Percentiles rank a stretch among this genome's conserved stretches.
phyloP scores from a whole-genome alignment of 92 coral and sea anemone species.

The Metridium senile region DNA sequence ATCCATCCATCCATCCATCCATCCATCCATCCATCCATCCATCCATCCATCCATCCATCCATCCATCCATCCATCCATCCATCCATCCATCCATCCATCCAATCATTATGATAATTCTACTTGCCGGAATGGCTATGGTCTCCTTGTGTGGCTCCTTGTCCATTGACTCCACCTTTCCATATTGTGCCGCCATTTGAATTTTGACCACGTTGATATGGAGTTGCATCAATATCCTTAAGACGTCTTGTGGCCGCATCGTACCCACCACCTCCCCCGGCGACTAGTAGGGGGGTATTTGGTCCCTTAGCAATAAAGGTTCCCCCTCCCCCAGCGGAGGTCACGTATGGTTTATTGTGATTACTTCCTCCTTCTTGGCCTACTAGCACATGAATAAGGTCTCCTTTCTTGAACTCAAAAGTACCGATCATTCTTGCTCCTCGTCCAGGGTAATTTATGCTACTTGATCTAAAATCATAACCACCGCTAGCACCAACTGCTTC shows the following conservation, averaged over 20 bases:
- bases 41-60: too few relatives aligned
- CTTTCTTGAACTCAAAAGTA: slow-evolving; percentile 37
- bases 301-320: slow-evolving; percentile 55
- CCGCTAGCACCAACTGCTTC: slow-evolving; percentile 58
- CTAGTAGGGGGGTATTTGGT: slow-evolving; percentile 42
- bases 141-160: slow-evolving; percentile 53
- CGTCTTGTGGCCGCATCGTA: not conserved
- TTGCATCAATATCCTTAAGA: slow-evolving; percentile 35
- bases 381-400: slow-evolving; percentile 38
- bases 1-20: too few relatives aligned
- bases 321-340: slow-evolving; percentile 52
- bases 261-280: slow-evolving; percentile 73
- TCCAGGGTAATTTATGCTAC: slow-evolving; percentile 29
- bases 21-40: too few relatives aligned
- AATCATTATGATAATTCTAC: too few relatives aligned
- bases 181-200: slow-evolving; percentile 17
- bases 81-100: too few relatives aligned
- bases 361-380: slow-evolving; percentile 61
- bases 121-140: too few relatives aligned
- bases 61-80: too few relatives aligned
- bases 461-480: slow-evolving; percentile 15
- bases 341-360: not conserved
- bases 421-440: slow-evolving; percentile 59
- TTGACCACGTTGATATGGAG: slow-evolving; percentile 40
- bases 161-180: slow-evolving; percentile 52